phyloP scores from a whole-genome alignment of 2,888 invertebrate species.

The Rhagonycha lutea region DNA sequence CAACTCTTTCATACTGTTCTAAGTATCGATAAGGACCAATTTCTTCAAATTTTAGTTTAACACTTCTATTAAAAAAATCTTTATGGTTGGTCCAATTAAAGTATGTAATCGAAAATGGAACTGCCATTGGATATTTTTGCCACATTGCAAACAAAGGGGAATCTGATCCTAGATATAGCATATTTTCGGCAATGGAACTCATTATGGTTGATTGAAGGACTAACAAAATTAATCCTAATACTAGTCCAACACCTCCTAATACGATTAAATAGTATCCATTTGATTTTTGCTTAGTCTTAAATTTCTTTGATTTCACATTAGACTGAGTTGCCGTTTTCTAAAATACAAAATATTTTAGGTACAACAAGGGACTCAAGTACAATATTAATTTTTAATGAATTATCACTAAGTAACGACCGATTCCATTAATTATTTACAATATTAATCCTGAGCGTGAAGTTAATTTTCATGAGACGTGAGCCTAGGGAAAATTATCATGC shows the following conservation, averaged over 20 bases:
- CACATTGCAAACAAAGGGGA: neutral
- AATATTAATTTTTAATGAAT: too few species aligned
- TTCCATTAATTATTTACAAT: too few species aligned
- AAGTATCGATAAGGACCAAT: constrained; percentile 68
- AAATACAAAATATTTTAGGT: too few species aligned
- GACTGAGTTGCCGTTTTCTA: neutral
- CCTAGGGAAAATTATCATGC: too few species aligned
- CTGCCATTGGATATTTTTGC: neutral
- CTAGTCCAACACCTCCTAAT: too few species aligned
- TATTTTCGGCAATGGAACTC: neutral
- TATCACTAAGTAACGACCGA: too few species aligned
- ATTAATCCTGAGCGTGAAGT: too few species aligned
- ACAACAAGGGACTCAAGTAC: too few species aligned
- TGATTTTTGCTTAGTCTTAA: too few species aligned
- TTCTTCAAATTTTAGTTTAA: constrained; percentile 61
- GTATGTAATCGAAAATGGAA: constrained; percentile 40
- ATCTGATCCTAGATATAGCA: neutral
- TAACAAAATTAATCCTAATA: neutral
- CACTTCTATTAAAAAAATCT: constrained; percentile 59
- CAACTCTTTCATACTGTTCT: constrained; percentile 70
- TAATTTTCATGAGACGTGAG: too few species aligned
- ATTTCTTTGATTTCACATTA: neutral
- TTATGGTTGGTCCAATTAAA: constrained; percentile 83
- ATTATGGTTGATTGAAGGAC: neutral
- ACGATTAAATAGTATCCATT: neutral